Conservation (phyloP, 1,140 invertebrate genomes). For the Drosophila truncata region DNA sequence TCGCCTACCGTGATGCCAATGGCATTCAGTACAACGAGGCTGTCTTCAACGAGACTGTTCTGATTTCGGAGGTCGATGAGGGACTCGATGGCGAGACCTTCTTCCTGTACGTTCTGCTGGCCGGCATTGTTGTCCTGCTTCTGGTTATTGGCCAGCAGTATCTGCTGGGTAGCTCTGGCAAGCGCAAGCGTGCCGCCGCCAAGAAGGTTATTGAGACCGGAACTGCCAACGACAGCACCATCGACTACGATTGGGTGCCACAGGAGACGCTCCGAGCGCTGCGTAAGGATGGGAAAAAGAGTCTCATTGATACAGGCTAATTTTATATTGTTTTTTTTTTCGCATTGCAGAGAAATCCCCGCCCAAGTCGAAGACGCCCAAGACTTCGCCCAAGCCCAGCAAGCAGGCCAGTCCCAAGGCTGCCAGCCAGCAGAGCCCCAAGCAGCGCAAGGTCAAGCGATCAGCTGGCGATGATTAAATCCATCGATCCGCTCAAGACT, state of each 20-base stretch:
- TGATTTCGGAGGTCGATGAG: slow-evolving; percentile 98
- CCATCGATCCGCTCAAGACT: slow-evolving; percentile 61
- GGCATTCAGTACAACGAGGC: slow-evolving; percentile 92
- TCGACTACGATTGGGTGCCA: slow-evolving; percentile 99
- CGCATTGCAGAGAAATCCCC: slow-evolving; percentile 88
- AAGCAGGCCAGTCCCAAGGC: slow-evolving; percentile 85
- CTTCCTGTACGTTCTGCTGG: slow-evolving; percentile 98
- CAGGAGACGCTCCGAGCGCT: slow-evolving; percentile 93
- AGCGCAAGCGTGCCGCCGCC: slow-evolving; percentile 86
- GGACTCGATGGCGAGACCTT: slow-evolving; percentile 99
- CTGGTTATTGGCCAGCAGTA: slow-evolving; percentile 96
- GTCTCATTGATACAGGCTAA: neutral
- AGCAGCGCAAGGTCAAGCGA: slow-evolving; percentile 90
- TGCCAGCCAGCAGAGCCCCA: slow-evolving; percentile 88
- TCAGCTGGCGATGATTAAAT: slow-evolving; percentile 88
- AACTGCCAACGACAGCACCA: slow-evolving; percentile 95
- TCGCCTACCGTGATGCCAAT: slow-evolving; percentile 95
- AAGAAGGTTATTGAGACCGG: slow-evolving; percentile 91
- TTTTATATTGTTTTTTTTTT: too few relatives aligned
- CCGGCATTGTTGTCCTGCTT: slow-evolving; percentile 94
- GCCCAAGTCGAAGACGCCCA: slow-evolving; percentile 82
- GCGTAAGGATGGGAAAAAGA: slow-evolving; percentile 88
- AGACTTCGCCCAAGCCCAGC: slow-evolving; percentile 86
- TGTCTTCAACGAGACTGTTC: slow-evolving; percentile 99
- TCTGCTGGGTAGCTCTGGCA: slow-evolving; percentile 89